Evolutionary conservation across 2,113 vertebrate genomes (phyloP), one percentile per base, ranked within the genome.

Genomic region (Rafetus swinhoei): DNA sequence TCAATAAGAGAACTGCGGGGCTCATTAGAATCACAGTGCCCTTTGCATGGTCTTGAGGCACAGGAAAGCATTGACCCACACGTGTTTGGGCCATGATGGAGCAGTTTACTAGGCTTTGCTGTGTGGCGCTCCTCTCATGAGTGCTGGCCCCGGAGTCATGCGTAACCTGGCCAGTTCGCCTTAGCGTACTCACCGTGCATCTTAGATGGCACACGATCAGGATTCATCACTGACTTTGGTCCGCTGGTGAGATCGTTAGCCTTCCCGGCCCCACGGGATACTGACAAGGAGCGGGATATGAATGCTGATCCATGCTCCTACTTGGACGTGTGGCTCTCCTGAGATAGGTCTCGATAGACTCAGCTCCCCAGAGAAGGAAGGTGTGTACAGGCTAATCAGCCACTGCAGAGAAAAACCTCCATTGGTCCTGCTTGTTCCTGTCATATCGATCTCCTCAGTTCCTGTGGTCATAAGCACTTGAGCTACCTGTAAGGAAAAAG

Each of bases 381-480:
- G 12, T 76, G 11, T 50, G 74, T 50, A 24, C 12, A 25, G 74
- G 22, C 13, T 22, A 50, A 76, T 45, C 39, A 76, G 74, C 35
- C 21, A 25, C 74, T 69, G 65, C 9, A 35, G 65, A 35, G 32
- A 69, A 35, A 35, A 69, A 19, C 32, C 16, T 35, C 32, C 18
- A n/a, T 32, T 35, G 16, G 15, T 18, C 62, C 18, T n/a, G 62
- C 29, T 18, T 69, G 62, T 29, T 69, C 16, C 65, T 69, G 16
- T 19, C 32, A n/a, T 69, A 15, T 14, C 8, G 18, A 5, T 69
- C 65, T 69, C 32, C 27, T 62, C 27, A 69, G 16, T 35, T 69
- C 1, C 0, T 27, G n/a, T 65, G 57, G 4, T 27, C 84, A 11
- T 45, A 16, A 21, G 62, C 16, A n/a, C 18, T 24, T 59, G 4